Conservation (phyloP, 2,888 invertebrate genomes). For the Ditula angustiorana region DNA sequence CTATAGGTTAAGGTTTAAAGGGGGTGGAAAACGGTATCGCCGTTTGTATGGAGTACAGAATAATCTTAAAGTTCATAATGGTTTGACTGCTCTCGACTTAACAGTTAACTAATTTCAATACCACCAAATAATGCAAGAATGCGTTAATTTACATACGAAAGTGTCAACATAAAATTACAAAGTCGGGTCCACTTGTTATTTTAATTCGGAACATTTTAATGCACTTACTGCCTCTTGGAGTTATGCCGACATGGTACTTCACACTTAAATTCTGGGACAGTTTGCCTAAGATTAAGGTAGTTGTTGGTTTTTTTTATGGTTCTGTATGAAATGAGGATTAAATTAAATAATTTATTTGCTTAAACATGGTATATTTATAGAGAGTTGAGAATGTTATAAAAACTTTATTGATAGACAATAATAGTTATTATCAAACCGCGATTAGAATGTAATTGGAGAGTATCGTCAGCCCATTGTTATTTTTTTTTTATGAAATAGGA, state of each 20-base stretch:
- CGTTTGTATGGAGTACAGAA: too few relatives aligned
- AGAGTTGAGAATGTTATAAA: too few relatives aligned
- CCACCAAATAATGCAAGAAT: slow-evolving; percentile 5
- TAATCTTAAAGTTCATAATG: too few relatives aligned
- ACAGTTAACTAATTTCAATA: slow-evolving; percentile 1
- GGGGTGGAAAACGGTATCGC: too few relatives aligned
- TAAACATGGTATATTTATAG: too few relatives aligned
- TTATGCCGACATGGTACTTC: slow-evolving; percentile 13
- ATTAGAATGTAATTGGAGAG: too few relatives aligned
- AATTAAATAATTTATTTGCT: too few relatives aligned
- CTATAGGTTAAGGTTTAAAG: too few relatives aligned
- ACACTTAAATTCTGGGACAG: background rate
- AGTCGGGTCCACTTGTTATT: background rate
- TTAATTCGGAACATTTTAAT: slow-evolving; percentile 9
- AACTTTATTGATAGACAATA: too few relatives aligned
- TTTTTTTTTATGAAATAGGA: too few relatives aligned
- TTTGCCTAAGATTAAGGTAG: background rate
- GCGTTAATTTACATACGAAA: background rate
- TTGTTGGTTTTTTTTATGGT: background rate
- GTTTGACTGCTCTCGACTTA: background rate
- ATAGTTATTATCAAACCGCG: too few relatives aligned
- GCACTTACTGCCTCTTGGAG: background rate
- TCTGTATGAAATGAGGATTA: background rate
- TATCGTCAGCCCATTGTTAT: too few relatives aligned
- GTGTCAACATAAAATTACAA: background rate